Evolutionary conservation across 2,797 vertebrate species (phyloP).

Genomic region (Aphelocoma californica): DNA sequence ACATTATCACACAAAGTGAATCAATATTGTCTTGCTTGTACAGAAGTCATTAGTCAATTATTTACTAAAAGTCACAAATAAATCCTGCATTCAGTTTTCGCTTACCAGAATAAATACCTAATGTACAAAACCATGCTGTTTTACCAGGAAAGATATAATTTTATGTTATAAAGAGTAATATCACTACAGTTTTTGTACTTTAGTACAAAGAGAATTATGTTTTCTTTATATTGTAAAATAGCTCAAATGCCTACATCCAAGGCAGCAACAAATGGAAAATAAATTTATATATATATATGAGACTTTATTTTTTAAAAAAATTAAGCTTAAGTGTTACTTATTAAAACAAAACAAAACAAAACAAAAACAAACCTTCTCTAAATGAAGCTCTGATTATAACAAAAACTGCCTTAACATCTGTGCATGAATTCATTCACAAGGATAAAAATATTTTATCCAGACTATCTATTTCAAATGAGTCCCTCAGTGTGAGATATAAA

Average conservation of each 20-base stretch:
- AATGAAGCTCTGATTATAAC: not conserved
- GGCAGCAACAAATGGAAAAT: not conserved
- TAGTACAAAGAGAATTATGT: not conserved
- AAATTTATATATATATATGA: not conserved
- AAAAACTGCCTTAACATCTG: not conserved
- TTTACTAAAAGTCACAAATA: not conserved
- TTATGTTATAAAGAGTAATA: not conserved
- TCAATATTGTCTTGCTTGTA: not conserved
- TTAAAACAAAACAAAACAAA: not conserved
- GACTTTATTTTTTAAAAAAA: not conserved
- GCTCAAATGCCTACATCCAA: not conserved
- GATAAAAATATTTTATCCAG: not conserved
- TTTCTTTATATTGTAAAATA: not conserved
- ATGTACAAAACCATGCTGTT: not conserved
- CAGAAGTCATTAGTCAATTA: not conserved
- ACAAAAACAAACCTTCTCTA: not conserved
- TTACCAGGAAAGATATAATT: not conserved
- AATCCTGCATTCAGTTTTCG: not conserved
- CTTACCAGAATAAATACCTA: not conserved
- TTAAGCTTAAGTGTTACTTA: not conserved
- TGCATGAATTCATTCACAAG: not conserved
- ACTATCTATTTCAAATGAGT: not conserved
- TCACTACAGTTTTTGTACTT: not conserved
- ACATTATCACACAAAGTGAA: not conserved
- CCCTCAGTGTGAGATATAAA: not conserved